These are phyloP conservation scores for Caenorhabditis brenneri DNA, from an alignment of 1,140 invertebrate species.

Conservation along the genomic window DNA sequence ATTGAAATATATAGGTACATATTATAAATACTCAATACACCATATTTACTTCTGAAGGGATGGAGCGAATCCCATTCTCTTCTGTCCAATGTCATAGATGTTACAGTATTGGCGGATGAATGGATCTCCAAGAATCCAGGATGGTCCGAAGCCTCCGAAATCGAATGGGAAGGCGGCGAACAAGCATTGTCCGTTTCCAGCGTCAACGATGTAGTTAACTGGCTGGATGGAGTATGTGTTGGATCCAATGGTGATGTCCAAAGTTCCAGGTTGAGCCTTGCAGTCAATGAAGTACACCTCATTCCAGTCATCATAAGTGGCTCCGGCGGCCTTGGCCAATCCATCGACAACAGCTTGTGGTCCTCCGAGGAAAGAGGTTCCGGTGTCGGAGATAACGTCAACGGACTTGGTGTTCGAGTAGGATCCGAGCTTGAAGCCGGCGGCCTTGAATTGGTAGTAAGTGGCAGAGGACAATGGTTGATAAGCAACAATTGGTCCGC, in stretches of 20 bases:
- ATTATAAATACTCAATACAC: background rate
- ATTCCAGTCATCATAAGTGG: conserved; percentile 30
- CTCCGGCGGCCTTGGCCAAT: conserved; percentile 45
- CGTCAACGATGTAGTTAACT: conserved; percentile 43
- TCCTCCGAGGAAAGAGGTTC: conserved; percentile 47
- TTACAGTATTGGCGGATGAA: conserved; percentile 48
- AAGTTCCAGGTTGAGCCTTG: background rate
- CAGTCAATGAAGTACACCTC: conserved; percentile 39
- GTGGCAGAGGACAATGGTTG: conserved; percentile 52
- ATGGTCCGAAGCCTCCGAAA: conserved; percentile 46
- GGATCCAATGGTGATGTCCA: conserved; percentile 39
- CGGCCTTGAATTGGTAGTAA: conserved; percentile 50
- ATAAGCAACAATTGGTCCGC: conserved; percentile 48
- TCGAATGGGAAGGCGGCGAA: conserved; percentile 43
- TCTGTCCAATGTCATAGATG: conserved; percentile 49
- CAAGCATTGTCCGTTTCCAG: conserved; percentile 27
- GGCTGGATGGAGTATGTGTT: conserved; percentile 38
- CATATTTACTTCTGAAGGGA: conserved; percentile 44
- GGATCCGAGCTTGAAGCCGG: conserved; percentile 39
- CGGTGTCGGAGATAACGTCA: conserved; percentile 48
- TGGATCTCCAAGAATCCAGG: conserved; percentile 49
- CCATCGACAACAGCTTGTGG: conserved; percentile 40
- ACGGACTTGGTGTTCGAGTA: conserved; percentile 34
- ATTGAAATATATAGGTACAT: background rate
- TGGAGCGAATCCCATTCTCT: conserved; percentile 52